Percentiles rank a stretch among this genome's conserved stretches.
These are phyloP conservation scores for Xyrichtys novacula DNA, from an alignment of 2,797 vertebrate genomes.

Conservation along the genomic window DNA sequence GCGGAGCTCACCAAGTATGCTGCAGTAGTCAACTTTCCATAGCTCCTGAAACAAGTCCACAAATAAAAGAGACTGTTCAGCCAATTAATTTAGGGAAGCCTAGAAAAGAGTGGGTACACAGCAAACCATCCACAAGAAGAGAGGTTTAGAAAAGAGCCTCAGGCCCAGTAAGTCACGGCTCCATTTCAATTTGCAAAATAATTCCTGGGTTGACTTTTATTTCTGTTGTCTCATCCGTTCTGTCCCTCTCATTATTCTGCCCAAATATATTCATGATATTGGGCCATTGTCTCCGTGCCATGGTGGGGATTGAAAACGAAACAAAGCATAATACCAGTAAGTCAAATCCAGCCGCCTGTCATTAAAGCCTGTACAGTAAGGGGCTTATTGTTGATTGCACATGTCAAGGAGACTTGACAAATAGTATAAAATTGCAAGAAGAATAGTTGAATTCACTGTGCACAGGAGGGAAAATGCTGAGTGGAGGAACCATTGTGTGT, in stretches of 20 bases:
- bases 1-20: slow-evolving; percentile 1
- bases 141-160: slow-evolving; percentile 11
- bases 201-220: neutral
- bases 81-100: slow-evolving; percentile 23
- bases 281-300: neutral
- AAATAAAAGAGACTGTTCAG: slow-evolving; percentile 17
- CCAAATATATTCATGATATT: slow-evolving; percentile 8
- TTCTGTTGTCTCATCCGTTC: slow-evolving; percentile 10
- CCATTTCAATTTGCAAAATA: slow-evolving; percentile 1
- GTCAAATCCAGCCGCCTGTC: neutral
- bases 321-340: neutral
- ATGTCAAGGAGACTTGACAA: slow-evolving; percentile 6
- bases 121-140: slow-evolving; percentile 4
- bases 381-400: slow-evolving; percentile 5
- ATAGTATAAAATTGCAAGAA: slow-evolving; percentile 23
- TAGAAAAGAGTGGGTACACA: neutral
- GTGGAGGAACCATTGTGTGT: slow-evolving; percentile 14
- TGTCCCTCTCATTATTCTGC: slow-evolving; percentile 11
- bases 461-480: slow-evolving; percentile 20
- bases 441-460: slow-evolving; percentile 20
- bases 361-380: neutral
- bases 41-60: slow-evolving; percentile 19
- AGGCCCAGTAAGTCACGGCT: neutral
- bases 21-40: slow-evolving; percentile 4
- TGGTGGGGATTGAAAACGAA: slow-evolving; percentile 1